phyloP scores from a whole-genome alignment of 2,888 invertebrate genomes.

The Acronicta alni region DNA sequence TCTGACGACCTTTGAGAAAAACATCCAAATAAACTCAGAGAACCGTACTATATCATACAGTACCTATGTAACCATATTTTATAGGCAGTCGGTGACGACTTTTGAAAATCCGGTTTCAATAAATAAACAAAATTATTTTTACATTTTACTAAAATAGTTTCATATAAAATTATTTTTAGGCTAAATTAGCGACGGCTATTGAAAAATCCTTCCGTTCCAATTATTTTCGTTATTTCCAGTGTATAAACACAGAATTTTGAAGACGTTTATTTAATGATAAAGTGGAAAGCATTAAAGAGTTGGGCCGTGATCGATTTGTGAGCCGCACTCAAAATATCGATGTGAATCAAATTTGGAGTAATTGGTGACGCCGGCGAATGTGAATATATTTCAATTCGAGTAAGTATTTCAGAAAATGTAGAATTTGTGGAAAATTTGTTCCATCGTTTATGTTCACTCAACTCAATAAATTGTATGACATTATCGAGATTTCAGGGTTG shows the following conservation, averaged over 20 bases:
- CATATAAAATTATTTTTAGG: conserved; percentile 10
- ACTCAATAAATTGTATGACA: no score
- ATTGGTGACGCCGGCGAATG: conserved; percentile 31
- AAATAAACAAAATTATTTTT: background rate
- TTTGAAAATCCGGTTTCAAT: background rate
- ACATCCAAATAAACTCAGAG: no score
- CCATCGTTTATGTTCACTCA: no score
- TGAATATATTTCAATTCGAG: conserved; percentile 31
- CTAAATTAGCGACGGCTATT: conserved; percentile 10
- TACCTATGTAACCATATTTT: no score
- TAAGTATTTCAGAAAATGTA: conserved; percentile 1
- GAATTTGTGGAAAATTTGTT: no score
- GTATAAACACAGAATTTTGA: conserved; percentile 31
- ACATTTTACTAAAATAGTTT: conserved; percentile 3
- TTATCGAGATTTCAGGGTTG: no score
- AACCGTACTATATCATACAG: no score
- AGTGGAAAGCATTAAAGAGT: conserved; percentile 43
- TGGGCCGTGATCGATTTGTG: conserved; percentile 42
- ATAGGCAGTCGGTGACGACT: no score
- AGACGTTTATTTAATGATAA: conserved; percentile 40
- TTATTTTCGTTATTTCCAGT: conserved; percentile 30
- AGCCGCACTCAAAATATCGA: conserved; percentile 38
- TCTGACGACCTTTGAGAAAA: no score
- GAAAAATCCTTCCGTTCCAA: conserved; percentile 17
- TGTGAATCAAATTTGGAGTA: conserved; percentile 45